These are phyloP conservation scores for Burhinus oedicnemus DNA, from an alignment of 2,113 vertebrate genomes.

Conservation along the genomic window DNA sequence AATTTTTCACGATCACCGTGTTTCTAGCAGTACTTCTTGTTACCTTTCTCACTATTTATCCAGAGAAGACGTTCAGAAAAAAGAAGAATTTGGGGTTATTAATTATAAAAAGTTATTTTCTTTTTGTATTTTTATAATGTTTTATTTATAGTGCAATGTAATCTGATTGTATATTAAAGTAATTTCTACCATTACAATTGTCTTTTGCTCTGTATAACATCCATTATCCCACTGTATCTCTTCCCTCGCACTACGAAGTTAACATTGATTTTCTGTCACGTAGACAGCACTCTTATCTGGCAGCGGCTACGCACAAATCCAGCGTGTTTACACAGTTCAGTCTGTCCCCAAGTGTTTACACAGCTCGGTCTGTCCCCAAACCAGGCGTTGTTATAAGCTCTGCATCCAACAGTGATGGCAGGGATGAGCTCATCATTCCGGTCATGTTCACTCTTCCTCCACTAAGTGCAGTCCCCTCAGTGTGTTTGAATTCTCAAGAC, in stretches of 20 bases:
- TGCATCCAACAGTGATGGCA: background rate
- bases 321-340: too few relatives aligned
- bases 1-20: accelerated
- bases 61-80: background rate
- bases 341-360: too few relatives aligned
- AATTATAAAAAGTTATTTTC: background rate
- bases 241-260: background rate
- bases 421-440: background rate
- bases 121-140: background rate
- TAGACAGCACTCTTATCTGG: background rate
- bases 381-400: background rate
- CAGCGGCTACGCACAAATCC: background rate
- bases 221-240: accelerated
- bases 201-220: background rate
- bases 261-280: accelerated
- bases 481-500: background rate
- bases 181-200: background rate
- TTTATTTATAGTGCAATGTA: background rate
- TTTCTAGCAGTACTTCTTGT: background rate
- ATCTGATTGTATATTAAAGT: background rate
- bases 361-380: background rate
- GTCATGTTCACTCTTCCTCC: too few relatives aligned
- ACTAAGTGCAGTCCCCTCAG: background rate
- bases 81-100: background rate
- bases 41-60: background rate